phyloP scores from a whole-genome alignment of 1,140 invertebrate genomes.

The Papilio dardanus region DNA sequence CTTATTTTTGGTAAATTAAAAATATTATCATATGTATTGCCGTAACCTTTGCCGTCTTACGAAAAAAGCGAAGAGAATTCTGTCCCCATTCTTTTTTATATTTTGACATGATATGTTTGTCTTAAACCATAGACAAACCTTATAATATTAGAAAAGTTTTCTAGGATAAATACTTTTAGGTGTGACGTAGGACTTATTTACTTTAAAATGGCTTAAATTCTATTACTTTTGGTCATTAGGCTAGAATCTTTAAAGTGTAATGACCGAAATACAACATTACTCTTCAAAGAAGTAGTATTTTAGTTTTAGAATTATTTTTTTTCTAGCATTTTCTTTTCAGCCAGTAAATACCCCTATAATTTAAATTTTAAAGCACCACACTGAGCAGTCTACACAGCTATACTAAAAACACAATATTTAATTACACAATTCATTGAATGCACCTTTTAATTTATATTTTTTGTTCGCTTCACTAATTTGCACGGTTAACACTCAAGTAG shows the following conservation, averaged over 20 bases:
- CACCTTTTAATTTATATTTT: neutral
- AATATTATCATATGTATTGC: neutral
- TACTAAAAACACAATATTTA: neutral
- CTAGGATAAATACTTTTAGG: neutral
- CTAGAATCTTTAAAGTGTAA: neutral
- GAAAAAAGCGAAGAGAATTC: neutral
- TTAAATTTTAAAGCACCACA: conserved; percentile 10
- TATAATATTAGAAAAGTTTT: neutral
- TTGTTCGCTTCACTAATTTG: neutral
- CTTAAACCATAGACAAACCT: neutral
- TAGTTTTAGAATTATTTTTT: conserved; percentile 4
- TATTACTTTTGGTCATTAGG: neutral
- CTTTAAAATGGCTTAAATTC: neutral
- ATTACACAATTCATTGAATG: neutral
- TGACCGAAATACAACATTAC: neutral
- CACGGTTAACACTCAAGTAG: conserved; percentile 11
- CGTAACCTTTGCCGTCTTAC: neutral
- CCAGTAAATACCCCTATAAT: conserved; percentile 5
- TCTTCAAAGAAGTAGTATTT: neutral
- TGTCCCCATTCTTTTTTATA: too few relatives aligned
- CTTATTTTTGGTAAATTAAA: neutral
- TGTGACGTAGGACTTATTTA: conserved; percentile 31
- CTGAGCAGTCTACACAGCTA: neutral
- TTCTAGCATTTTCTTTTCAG: conserved; percentile 15
- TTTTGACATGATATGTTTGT: neutral